Percentiles rank a stretch among this genome's conserved stretches.
Conservation (phyloP, 2,113 vertebrate genomes). For the Thymallus thymallus region DNA sequence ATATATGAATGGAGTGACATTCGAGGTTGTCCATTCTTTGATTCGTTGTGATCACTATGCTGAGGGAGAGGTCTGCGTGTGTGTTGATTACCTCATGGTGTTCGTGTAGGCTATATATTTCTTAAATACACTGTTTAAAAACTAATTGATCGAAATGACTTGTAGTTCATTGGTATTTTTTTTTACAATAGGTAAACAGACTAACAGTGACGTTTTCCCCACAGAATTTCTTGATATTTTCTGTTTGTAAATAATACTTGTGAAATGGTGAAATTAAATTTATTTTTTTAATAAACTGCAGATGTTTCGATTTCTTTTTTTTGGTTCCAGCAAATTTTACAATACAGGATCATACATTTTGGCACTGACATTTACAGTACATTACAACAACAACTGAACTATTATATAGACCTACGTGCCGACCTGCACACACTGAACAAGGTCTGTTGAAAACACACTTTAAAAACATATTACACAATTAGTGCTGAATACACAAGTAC, state of each 20-base stretch:
- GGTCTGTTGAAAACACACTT: neutral
- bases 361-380: neutral
- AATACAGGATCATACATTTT: neutral
- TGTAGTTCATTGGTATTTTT: too few species aligned
- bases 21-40: too few species aligned
- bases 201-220: neutral
- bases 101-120: too few species aligned
- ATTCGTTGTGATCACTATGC: too few species aligned
- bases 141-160: too few species aligned
- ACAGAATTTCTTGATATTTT: neutral
- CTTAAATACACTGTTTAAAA: too few species aligned
- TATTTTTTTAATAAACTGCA: slow-evolving; percentile 11
- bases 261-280: neutral
- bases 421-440: neutral
- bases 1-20: too few species aligned
- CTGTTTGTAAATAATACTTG: neutral
- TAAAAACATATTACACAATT: neutral
- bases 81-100: too few species aligned
- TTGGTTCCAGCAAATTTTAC: neutral
- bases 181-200: too few species aligned
- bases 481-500: neutral
- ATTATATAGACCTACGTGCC: neutral
- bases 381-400: neutral
- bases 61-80: too few species aligned
- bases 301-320: neutral